Evolutionary conservation across 2,797 vertebrate genomes (phyloP).

Genomic region (Lagorchestes hirsutus): DNA sequence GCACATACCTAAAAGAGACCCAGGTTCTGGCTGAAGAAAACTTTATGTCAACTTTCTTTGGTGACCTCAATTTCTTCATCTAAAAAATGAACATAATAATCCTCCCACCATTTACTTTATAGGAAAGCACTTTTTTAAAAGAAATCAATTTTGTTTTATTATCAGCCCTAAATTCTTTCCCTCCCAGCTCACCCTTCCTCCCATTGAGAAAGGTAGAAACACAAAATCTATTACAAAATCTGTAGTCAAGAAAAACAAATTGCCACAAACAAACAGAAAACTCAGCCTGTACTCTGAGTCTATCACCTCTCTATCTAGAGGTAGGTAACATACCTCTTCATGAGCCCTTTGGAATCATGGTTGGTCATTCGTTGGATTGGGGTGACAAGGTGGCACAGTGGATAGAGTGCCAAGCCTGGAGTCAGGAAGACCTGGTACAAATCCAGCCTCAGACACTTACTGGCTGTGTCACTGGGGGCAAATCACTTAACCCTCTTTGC

Average conservation of each 20-base stretch:
- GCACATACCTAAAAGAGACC: background rate
- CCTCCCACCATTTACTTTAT: too few species aligned
- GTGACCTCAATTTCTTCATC: background rate
- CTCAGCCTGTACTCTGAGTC: background rate
- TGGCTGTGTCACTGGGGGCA: background rate
- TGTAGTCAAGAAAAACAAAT: background rate
- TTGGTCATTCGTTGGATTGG: background rate
- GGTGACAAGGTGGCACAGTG: background rate
- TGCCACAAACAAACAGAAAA: background rate
- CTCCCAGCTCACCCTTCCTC: background rate
- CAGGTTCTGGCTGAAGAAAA: background rate
- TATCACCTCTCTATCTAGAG: background rate
- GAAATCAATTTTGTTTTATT: too few species aligned
- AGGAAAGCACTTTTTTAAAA: too few species aligned
- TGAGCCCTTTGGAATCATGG: background rate
- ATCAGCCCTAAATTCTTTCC: background rate
- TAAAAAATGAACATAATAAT: background rate
- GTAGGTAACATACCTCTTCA: background rate
- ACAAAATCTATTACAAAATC: background rate
- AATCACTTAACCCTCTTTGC: background rate
- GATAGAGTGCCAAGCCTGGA: background rate
- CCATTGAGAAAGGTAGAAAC: background rate
- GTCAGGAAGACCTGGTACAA: background rate
- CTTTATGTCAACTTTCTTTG: background rate
- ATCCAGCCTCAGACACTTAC: background rate